These are phyloP conservation scores for Neoarius graeffei DNA, from an alignment of 2,113 vertebrate genomes.

Conservation along the genomic window DNA sequence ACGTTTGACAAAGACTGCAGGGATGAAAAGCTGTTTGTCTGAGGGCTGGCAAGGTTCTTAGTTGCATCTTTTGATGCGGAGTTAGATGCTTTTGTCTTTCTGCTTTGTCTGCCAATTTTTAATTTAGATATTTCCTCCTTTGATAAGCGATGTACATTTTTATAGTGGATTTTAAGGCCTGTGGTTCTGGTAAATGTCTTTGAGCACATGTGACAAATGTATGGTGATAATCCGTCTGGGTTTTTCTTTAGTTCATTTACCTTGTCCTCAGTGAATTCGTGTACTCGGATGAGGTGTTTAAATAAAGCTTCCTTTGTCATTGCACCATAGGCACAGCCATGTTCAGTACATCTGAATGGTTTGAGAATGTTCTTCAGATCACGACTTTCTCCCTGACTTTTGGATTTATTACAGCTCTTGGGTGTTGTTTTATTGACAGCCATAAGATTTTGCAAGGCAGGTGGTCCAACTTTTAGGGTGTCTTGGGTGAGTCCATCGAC, in stretches of 20 bases:
- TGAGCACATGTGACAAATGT: conserved; percentile 90
- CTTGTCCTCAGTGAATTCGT: conserved; percentile 88
- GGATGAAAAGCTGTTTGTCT: background rate
- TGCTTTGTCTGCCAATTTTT: conserved; percentile 83
- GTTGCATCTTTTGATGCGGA: background rate
- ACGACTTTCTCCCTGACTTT: conserved; percentile 61
- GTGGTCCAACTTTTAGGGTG: conserved; percentile 58
- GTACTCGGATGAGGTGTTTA: conserved; percentile 91
- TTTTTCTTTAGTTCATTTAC: conserved; percentile 94
- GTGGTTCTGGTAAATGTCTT: conserved; percentile 98
- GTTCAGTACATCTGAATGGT: conserved; percentile 90
- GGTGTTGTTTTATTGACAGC: conserved; percentile 61
- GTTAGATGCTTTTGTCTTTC: conserved; percentile 53
- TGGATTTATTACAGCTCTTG: conserved; percentile 37
- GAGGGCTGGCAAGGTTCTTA: background rate
- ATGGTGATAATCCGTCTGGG: conserved; percentile 91
- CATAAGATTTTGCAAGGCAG: conserved; percentile 62
- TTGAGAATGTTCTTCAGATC: conserved; percentile 77
- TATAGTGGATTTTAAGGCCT: conserved; percentile 95
- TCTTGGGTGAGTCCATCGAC: conserved; percentile 74
- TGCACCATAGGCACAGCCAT: conserved; percentile 88
- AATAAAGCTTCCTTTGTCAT: conserved; percentile 98
- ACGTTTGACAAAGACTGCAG: conserved; percentile 23
- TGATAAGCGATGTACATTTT: conserved; percentile 91
- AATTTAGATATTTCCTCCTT: conserved; percentile 89